These are phyloP conservation scores for Actinemys pallida DNA, from an alignment of 2,113 vertebrate species.

Conservation along the genomic window DNA sequence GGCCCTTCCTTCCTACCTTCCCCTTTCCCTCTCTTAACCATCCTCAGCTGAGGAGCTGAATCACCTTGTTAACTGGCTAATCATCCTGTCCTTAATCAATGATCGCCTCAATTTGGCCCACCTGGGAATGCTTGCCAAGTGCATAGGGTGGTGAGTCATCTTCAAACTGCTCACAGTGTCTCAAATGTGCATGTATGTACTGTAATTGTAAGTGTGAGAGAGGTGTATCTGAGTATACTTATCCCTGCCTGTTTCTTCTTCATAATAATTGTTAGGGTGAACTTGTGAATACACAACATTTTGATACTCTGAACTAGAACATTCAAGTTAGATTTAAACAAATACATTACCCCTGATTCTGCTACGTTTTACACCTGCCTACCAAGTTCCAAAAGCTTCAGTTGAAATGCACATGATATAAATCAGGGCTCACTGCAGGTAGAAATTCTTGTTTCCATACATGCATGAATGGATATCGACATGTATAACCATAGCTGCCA, in stretches of 20 bases:
- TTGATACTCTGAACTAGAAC: background rate
- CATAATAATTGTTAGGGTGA: background rate
- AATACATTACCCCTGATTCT: background rate
- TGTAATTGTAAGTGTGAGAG: background rate
- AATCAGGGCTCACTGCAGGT: fast-evolving
- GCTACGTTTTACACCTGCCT: background rate
- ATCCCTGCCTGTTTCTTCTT: background rate
- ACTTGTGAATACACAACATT: background rate
- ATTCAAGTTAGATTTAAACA: background rate
- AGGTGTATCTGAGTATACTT: background rate
- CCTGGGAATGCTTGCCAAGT: background rate
- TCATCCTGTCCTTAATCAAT: background rate
- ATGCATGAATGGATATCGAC: background rate
- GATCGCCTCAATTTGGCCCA: background rate
- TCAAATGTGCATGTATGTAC: background rate
- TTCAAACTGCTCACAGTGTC: background rate
- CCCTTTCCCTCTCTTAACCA: background rate
- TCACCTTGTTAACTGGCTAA: background rate
- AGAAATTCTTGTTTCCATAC: background rate
- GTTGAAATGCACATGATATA: background rate
- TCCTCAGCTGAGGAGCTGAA: background rate
- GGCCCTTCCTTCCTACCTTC: background rate
- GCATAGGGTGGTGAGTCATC: background rate
- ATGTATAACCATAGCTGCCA: background rate
- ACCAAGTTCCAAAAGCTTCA: background rate